phyloP scores from a whole-genome alignment of 2,113 vertebrate species.

The Cacatua alba region DNA sequence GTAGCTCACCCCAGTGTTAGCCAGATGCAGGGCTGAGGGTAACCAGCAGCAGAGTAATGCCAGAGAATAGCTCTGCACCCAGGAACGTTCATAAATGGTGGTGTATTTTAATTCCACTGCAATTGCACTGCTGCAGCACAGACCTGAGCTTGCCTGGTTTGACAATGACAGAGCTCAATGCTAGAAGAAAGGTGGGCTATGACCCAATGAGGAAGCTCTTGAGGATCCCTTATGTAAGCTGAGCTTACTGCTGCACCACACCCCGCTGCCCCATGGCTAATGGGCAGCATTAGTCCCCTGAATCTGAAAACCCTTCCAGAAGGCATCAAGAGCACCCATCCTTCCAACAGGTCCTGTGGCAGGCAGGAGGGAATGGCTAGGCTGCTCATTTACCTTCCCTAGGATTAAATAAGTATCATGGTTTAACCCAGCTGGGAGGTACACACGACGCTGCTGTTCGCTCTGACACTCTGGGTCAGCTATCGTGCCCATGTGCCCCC shows the following conservation, averaged over 20 bases:
- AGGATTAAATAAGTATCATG: neutral
- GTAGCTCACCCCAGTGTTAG: neutral
- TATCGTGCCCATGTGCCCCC: neutral
- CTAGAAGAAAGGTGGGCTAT: neutral
- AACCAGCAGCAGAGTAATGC: neutral
- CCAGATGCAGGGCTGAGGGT: neutral
- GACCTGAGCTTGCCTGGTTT: neutral
- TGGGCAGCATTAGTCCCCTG: neutral
- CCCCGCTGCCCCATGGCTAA: neutral
- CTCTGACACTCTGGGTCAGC: neutral
- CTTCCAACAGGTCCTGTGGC: neutral
- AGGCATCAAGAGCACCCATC: neutral
- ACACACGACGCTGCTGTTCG: neutral
- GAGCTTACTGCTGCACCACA: neutral
- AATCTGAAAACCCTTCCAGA: neutral
- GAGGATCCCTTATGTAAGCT: neutral
- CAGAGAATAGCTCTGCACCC: neutral
- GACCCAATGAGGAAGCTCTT: neutral
- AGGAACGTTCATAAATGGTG: rapidly evolving
- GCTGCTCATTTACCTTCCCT: neutral
- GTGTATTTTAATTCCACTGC: neutral
- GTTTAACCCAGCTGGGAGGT: neutral
- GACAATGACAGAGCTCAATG: neutral
- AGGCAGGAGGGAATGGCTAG: neutral
- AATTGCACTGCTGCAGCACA: neutral